phyloP scores from a whole-genome alignment of 2,888 invertebrate species.

The Notocelia uddmanniana region DNA sequence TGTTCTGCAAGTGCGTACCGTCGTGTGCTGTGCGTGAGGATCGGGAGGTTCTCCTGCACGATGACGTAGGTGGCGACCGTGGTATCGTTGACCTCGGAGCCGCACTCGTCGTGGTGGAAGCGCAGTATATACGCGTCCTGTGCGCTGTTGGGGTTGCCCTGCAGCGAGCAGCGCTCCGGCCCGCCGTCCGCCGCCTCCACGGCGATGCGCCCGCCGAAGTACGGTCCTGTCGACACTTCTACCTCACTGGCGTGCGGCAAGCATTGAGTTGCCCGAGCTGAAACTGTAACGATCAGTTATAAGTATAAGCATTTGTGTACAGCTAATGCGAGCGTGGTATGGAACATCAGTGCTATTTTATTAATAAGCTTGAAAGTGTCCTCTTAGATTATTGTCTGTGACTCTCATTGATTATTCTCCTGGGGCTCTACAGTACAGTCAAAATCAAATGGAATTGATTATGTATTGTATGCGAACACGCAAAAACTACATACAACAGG shows the following conservation, averaged over 20 bases:
- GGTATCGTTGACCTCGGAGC: constrained; percentile 91
- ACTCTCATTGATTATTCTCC: background rate
- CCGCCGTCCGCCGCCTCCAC: constrained; percentile 91
- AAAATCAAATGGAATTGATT: background rate
- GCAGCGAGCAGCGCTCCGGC: constrained; percentile 89
- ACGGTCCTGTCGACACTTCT: constrained; percentile 93
- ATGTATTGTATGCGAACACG: background rate
- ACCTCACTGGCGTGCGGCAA: constrained; percentile 93
- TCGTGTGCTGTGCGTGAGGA: constrained; percentile 92
- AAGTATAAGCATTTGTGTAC: background rate
- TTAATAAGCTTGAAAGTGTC: background rate
- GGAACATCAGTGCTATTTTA: background rate
- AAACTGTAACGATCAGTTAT: constrained; percentile 83
- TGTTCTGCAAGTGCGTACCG: constrained; percentile 69
- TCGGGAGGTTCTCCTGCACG: constrained; percentile 93
- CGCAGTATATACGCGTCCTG: constrained; percentile 90
- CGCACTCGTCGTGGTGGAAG: constrained; percentile 91
- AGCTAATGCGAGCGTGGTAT: too few species aligned
- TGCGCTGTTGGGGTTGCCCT: constrained; percentile 90
- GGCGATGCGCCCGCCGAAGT: constrained; percentile 92
- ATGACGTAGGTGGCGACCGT: constrained; percentile 93
- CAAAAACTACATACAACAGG: too few species aligned
- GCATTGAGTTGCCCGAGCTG: constrained; percentile 92
- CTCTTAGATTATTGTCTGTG: background rate
- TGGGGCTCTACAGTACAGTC: background rate